Base-by-base conservation (phyloP, 2,888 invertebrate genomes). In the Andrena bicolor region DNA sequence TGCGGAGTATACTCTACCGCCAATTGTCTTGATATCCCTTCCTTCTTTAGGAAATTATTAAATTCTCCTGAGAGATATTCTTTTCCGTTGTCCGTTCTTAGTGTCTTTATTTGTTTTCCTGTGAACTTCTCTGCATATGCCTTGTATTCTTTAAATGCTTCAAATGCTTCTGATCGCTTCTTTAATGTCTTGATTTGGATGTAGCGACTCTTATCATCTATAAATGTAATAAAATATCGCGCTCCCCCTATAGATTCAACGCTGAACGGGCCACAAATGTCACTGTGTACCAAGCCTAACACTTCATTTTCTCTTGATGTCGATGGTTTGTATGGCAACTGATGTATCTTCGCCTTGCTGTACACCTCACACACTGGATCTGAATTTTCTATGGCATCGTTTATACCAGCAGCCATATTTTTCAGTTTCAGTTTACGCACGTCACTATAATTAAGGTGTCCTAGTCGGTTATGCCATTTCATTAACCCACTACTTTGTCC, bases 1-100 rank as follows among this genome's bases (percentile, higher is more conserved):
- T 91, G 83, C 0, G 91, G 91, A 1, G 85, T 90, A 56, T 92
- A 88, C 1, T 89, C 84, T 0, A 88, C 79, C 0, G 88, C 85
- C 48, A 68, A 26, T 74, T 73, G 0, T 58, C 79, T 63, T 0
- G n/a, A 28, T 26, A 88, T 84, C 2, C 85, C 86, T 61, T 85
- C 65, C 1, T 65, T 35, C 35, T 69, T 41, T 2, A 85, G 56
- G 10, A 71, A 85, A 5, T 60, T 30, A 7, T 51, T 61, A 49
- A 87, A 86, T 32, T 82, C 81, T 2, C 64, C 51, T 16, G 76
- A 86, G 8, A 82, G 35, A 58, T 86, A 86, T 73, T 85, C 87
- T 16, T 53, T 76, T 1, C 60, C 83, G 53, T 83, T 84, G 10
- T 84, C 84, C 5, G 74, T 77, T 0, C 81, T 78, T 49, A 86